phyloP scores from a whole-genome alignment of 2,113 vertebrate genomes.

The Cnemophilus loriae region DNA sequence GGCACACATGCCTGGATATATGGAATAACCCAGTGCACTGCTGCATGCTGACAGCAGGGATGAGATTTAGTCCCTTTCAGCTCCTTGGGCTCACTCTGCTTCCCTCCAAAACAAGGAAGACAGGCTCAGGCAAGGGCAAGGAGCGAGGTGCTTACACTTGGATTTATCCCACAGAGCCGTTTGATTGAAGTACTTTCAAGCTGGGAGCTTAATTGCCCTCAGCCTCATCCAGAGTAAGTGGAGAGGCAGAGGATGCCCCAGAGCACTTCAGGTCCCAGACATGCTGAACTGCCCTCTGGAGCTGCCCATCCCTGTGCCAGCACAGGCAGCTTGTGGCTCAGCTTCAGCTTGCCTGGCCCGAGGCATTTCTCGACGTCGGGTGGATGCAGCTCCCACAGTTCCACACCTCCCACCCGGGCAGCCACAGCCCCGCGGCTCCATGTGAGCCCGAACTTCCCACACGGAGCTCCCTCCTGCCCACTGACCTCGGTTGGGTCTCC shows the following conservation, averaged over 20 bases:
- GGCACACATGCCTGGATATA: background rate
- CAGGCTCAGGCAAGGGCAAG: background rate
- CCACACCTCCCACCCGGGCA: background rate
- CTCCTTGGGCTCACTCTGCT: background rate
- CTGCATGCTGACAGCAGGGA: background rate
- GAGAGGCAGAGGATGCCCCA: background rate
- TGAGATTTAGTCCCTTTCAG: background rate
- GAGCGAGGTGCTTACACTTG: background rate
- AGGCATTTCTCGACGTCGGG: background rate
- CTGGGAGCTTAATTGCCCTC: background rate
- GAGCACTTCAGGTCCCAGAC: background rate
- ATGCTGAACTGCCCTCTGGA: background rate
- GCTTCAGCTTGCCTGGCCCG: background rate
- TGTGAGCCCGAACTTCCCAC: rapidly evolving
- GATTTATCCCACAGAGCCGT: background rate
- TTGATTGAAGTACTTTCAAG: background rate
- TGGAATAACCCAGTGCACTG: background rate
- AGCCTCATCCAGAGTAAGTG: background rate
- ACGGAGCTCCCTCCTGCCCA: rapidly evolving
- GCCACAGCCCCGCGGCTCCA: rapidly evolving
- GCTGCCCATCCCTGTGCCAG: background rate
- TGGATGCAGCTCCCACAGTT: background rate
- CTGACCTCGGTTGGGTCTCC: slow-evolving; percentile 94
- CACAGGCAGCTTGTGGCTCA: background rate
- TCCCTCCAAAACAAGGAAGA: background rate